Base-by-base conservation (phyloP, 2,113 vertebrate genomes). In the Larimichthys polyactis region DNA sequence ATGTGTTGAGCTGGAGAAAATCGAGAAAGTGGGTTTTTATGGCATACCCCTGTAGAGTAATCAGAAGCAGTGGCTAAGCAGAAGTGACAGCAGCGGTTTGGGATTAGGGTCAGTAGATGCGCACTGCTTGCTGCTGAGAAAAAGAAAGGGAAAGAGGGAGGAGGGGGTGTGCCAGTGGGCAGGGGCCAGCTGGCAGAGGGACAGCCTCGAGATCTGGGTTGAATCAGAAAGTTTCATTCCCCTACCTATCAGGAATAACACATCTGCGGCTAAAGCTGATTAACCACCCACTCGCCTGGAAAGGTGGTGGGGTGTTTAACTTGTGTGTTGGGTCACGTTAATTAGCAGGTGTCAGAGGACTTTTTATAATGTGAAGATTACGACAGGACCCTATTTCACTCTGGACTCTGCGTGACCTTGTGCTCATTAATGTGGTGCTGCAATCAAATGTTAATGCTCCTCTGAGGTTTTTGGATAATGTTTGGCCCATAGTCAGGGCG, bases 1-100 rank as follows among this genome's bases (percentile, higher is more conserved):
- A 15, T 73, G 75, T 81, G 84, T 74, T 57, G 84, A 68, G 69
- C 54, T 77, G 68, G n/a, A 77, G 78, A 80, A 85, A 79, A 76
- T 82, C 51, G 80, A 75, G 79, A 76, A 78, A 79, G 55, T 75
- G 77, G 19, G 24, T 82, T 85, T 89, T 83, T 60, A 77, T 83
- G 79, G 81, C 82, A 62, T 22, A 74, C 70, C 78, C 75, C 80
- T 87, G 81, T 71, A 76, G 88, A 82, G 64, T 79, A 81, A 85
- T 89, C 84, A 89, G 65, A 72, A 57, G 63, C 44, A 60, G 49
- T 54, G 67, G 86, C 81, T 88, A 82, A 90, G 83, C 73, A 89
- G 75, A 87, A 88, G 78, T 89, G 86, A 89, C 90, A 88, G 90
- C 81, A 68, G 85, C 51, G 22, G 79, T 93, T 87, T 85, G 81